Conservation (phyloP, 2,113 vertebrate species). For the Epinephelus moara region DNA sequence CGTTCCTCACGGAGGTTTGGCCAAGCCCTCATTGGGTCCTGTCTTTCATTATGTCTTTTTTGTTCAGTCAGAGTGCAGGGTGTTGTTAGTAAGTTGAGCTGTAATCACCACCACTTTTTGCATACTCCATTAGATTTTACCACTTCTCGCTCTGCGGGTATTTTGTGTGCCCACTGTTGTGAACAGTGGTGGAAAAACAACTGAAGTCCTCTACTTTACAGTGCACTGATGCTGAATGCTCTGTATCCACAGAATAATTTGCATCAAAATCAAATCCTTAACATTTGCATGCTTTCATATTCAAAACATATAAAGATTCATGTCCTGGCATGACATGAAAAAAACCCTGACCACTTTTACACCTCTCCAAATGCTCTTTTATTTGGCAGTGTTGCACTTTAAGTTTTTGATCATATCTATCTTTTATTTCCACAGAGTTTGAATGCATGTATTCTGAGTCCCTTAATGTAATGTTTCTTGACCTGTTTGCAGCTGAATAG, state of each 20-base stretch:
- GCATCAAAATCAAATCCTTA: background rate
- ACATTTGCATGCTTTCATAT: background rate
- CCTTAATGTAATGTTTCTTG: background rate
- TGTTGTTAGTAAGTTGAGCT: too few species aligned
- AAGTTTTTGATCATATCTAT: background rate
- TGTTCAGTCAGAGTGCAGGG: slow-evolving; percentile 44
- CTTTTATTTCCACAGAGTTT: background rate
- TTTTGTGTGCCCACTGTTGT: background rate
- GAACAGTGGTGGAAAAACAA: background rate
- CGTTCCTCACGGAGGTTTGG: background rate
- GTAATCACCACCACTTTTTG: background rate
- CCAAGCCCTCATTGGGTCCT: slow-evolving; percentile 24
- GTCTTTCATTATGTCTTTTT: slow-evolving; percentile 50
- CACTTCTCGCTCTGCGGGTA: background rate
- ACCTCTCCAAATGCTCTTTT: too few species aligned
- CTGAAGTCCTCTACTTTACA: background rate
- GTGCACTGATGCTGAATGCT: background rate
- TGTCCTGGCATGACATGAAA: background rate
- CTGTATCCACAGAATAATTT: background rate
- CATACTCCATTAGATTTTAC: background rate
- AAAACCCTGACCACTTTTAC: too few species aligned
- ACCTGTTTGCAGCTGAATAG: background rate
- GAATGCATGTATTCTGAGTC: background rate
- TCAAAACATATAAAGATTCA: background rate
- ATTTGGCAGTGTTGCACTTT: background rate